Base-by-base conservation (phyloP, 2,888 invertebrate genomes). In the Hartigia nigra region DNA sequence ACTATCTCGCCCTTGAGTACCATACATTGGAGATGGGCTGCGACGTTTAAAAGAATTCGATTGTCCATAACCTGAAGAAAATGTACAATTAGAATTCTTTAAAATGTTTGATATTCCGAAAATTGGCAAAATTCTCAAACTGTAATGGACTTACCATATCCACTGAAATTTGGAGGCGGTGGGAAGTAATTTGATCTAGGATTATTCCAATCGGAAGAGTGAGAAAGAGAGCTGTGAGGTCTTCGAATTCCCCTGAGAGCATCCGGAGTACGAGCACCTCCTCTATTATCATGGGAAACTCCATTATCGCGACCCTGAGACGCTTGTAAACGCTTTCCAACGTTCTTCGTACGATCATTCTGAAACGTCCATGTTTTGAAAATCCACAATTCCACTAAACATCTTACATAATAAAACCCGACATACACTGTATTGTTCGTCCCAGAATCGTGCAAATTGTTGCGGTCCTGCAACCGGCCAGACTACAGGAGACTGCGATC, bases 11-110 rank as follows among this genome's bases (percentile, higher is more conserved):
- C 75, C 76, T 80, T 87, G 88, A 23, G 85, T 76, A 31, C 84
- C 82, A 69, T 85, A 91, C 85, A 91, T 82, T 32, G 91, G 90
- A 55, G 90, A 89, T 37, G 90, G 89, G 83, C 91, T 91, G 70
- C 89, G 87, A 36, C 90, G 88, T 82, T 89, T 90, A 37, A 87
- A 89, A 74, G 85, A 82, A 79, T 83, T 86, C 9, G 85, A 37
- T 76, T 86, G 88, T 70, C 83, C 84, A 77, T 85, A 87, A 14
- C 81, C 88, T 88, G 75, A 12, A 80, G 82, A 77, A 76, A 69
- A 37, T 81, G 2, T 72, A 72, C 31, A 12, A 32, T 34, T 31
- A 12, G 12, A 72, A 31, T 31, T 2, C 31, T 4, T 72, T 32
- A 9, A 72, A 34, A 31, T 34, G 12, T 72, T 72, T 72, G 2